Conservation (phyloP, 1,140 invertebrate species). For the Drosophila nebulosa region DNA sequence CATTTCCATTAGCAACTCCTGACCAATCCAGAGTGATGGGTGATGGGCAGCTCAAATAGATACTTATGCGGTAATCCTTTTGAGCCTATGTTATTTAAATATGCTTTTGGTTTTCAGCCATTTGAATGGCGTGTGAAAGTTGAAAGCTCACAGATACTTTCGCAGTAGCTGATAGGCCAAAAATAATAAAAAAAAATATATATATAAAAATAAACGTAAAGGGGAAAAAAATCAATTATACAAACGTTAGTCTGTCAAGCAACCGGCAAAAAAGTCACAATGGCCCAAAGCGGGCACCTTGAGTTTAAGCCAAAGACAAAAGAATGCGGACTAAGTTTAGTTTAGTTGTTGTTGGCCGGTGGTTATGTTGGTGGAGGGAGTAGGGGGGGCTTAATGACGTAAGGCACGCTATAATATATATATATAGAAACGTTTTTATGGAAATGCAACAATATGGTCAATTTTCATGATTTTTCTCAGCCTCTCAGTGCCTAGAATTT, state of each 20-base stretch:
- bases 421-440: neutral
- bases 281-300: neutral
- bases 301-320: slow-evolving; percentile 4
- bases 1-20: neutral
- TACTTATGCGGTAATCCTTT: slow-evolving; percentile 23
- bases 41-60: slow-evolving; percentile 4
- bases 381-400: neutral
- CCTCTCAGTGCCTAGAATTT: neutral
- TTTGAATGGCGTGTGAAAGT: slow-evolving; percentile 9
- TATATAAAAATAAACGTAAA: too few relatives aligned
- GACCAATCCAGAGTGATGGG: neutral
- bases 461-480: neutral
- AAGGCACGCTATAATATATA: neutral
- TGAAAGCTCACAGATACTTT: neutral
- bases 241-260: neutral
- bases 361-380: too few relatives aligned
- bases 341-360: neutral
- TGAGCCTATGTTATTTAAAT: slow-evolving; percentile 15
- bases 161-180: neutral
- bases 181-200: too few relatives aligned
- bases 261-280: neutral
- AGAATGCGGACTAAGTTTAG: neutral
- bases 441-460: neutral
- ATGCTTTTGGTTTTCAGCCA: neutral
- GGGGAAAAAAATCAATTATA: neutral